These are phyloP conservation scores for Melanotus villosus DNA, from an alignment of 2,888 invertebrate genomes.

Conservation along the genomic window DNA sequence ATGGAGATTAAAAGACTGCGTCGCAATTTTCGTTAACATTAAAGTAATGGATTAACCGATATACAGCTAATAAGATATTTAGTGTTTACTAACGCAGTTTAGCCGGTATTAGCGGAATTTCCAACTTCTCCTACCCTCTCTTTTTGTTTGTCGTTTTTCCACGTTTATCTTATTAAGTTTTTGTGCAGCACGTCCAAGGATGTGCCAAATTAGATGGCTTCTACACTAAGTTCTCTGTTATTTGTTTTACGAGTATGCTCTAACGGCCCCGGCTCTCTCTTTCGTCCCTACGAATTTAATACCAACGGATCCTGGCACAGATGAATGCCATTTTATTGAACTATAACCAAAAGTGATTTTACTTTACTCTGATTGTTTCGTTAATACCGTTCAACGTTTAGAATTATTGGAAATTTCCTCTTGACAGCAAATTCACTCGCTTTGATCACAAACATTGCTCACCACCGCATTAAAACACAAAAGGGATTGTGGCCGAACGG, in stretches of 20 bases:
- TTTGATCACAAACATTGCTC: too few relatives aligned
- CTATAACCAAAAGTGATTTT: too few relatives aligned
- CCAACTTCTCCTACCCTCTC: slow-evolving; percentile 32
- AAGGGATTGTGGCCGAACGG: too few relatives aligned
- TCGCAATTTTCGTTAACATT: slow-evolving; percentile 57
- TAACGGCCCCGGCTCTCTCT: not conserved
- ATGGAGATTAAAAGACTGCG: slow-evolving; percentile 61
- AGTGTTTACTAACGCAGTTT: slow-evolving; percentile 56
- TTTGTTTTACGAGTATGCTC: slow-evolving; percentile 20
- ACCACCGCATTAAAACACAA: too few relatives aligned
- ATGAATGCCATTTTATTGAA: too few relatives aligned
- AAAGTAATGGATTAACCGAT: slow-evolving; percentile 54
- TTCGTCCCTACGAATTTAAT: slow-evolving; percentile 5
- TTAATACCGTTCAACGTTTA: too few relatives aligned
- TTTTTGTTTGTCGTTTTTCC: slow-evolving; percentile 33
- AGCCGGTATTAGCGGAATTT: slow-evolving; percentile 37
- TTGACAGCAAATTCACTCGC: too few relatives aligned
- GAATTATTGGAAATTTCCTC: too few relatives aligned
- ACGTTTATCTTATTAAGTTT: slow-evolving; percentile 35
- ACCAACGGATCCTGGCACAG: not conserved
- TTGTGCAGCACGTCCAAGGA: slow-evolving; percentile 26
- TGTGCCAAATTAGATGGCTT: slow-evolving; percentile 31
- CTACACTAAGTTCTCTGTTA: slow-evolving; percentile 22
- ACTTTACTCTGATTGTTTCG: too few relatives aligned
- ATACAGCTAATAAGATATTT: slow-evolving; percentile 60